Evolutionary conservation across 2,797 vertebrate genomes (phyloP), one percentile per base, ranked within the genome.

Genomic region (Melanotaenia parkinsoni): DNA sequence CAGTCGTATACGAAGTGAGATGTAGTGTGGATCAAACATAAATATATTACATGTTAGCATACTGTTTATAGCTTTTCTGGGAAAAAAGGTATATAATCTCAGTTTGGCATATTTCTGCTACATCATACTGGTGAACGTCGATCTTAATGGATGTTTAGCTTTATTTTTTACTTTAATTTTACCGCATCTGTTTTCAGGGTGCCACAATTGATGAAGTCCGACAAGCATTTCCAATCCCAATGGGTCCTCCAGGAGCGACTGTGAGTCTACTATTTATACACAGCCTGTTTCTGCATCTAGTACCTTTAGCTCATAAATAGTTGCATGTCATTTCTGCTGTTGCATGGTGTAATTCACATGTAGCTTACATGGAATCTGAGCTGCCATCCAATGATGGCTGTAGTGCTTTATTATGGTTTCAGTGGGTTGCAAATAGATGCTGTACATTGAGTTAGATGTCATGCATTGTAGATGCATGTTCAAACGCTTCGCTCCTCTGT

Each of bases 231-330:
- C 91, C 93, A 1, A 70, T 94, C 64, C 92, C 94, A 3, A 92
- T 94, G 94, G 94, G 94, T 53, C 94, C 93, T 63, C 94, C 95
- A 30, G 95, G 95, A 78, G 90, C 84, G 1, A 79, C 82, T 53
- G 95, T 95, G 73, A 94, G 94, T 88, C 28, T 54, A 26, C 58
- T 40, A 30, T 30, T 0, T 32, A 58, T 37, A 51, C 53, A 18
- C 45, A n/a, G 26, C 65, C 63, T 37, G 11, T 35, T 69, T 70
- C 32, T 70, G 30, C 16, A 68, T 58, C 11, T 32, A 50, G n/a
- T 28, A 68, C 74, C 54, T 66, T 22, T 43, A 67, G 61, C 26
- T 70, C 13, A 40, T 67, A 50, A 80, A 79, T 77, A 79, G 70
- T 63, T 22, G 1, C 69, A 30, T 43, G 53, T 57, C 54, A 67